Base-by-base conservation (phyloP, 2,797 vertebrate species). In the Xenentodon cancila region DNA sequence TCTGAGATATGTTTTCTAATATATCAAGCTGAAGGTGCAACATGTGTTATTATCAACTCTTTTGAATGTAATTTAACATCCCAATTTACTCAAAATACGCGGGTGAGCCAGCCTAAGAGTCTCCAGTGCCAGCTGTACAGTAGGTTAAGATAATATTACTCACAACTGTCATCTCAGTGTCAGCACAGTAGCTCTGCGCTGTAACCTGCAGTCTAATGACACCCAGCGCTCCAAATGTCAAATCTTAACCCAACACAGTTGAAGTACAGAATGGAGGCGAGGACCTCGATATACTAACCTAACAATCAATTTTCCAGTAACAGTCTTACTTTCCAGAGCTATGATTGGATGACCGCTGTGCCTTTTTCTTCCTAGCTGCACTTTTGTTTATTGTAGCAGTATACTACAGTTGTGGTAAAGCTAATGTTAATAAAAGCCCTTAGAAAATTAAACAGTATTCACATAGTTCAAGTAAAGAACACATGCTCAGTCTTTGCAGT, bases 391-490 rank as follows among this genome's bases (percentile, higher is more conserved):
- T 18, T 60, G 17, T 27, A 9, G 0, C 2, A 15, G 13, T 13
- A n/a, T n/a, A n/a, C n/a, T n/a, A n/a, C n/a, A 7, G 16, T 46
- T 55, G n/a, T 25, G 22, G 54, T 66, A 70, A 64, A 71, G 18
- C 50, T 11, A 1, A 34, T 58, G 19, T 45, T 20, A 71, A 46
- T 59, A 42, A 59, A 74, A 68, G 32, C 20, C 22, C 50, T 60
- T 57, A 34, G 9, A 40, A 59, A 68, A 34, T 42, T 15, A 20
- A 46, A 63, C 19, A n/a, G 30, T 27, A 17, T n/a, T 22, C 59
- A n/a, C 40, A 48, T 17, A 25, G 32, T 56, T 75, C 57, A 61
- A 68, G 37, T 74, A 68, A 71, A 75, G 50, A 45, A 69, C 25
- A 66, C 58, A 49, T 37, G 25, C 72, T 37, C 16, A 58, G 27